These are phyloP conservation scores for Helicoverpa assulta DNA, from an alignment of 2,888 invertebrate species.

Conservation along the genomic window DNA sequence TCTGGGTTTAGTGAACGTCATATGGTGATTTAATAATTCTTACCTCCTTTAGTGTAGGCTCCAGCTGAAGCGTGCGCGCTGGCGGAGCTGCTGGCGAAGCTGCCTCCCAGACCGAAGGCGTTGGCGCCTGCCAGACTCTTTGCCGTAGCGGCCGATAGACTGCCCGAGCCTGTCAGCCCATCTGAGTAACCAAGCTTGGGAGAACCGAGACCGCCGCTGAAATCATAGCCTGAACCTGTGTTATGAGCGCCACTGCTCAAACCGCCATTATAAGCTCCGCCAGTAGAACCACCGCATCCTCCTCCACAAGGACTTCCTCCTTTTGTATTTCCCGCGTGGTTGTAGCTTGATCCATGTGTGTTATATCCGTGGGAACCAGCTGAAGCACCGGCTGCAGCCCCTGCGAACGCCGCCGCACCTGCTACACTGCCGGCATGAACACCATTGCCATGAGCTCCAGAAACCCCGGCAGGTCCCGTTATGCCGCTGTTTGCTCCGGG, in stretches of 20 bases:
- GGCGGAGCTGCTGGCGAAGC: slow-evolving; percentile 81
- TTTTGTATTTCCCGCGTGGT: slow-evolving; percentile 54
- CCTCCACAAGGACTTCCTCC: slow-evolving; percentile 69
- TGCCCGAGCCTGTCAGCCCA: slow-evolving; percentile 54
- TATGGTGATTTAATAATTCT: slow-evolving; percentile 31
- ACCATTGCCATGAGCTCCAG: slow-evolving; percentile 49
- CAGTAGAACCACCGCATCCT: slow-evolving; percentile 65
- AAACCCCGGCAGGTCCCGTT: slow-evolving; percentile 25
- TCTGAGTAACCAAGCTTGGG: slow-evolving; percentile 54
- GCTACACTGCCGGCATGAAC: slow-evolving; percentile 49
- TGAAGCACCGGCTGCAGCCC: slow-evolving; percentile 68
- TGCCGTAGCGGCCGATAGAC: slow-evolving; percentile 67
- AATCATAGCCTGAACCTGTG: slow-evolving; percentile 36
- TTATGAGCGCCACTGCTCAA: slow-evolving; percentile 56
- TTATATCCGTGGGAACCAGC: slow-evolving; percentile 64
- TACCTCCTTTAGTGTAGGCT: slow-evolving; percentile 81
- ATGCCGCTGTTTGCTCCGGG: slow-evolving; percentile 8
- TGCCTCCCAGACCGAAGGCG: slow-evolving; percentile 67
- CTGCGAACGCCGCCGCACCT: slow-evolving; percentile 69
- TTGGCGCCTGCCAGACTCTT: slow-evolving; percentile 73
- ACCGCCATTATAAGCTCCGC: slow-evolving; percentile 58
- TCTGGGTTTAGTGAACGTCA: too few species aligned
- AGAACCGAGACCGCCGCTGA: slow-evolving; percentile 42
- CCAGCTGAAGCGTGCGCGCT: slow-evolving; percentile 80
- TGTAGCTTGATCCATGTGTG: slow-evolving; percentile 45